Conservation (phyloP, 2,797 vertebrate genomes). For the Lagocephalus sceleratus region DNA sequence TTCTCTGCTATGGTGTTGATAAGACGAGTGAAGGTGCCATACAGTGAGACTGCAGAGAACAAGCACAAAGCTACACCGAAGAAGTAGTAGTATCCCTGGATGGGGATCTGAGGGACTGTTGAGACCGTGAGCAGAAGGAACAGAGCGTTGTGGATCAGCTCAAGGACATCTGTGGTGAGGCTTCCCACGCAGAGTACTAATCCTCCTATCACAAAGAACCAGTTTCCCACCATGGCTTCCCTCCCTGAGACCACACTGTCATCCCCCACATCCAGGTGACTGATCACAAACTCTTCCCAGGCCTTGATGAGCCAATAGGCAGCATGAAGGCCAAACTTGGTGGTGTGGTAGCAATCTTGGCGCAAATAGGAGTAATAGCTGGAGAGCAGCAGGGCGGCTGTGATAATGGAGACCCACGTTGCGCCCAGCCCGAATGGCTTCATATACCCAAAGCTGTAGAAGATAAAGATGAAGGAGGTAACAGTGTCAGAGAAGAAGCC, state of each 20-base stretch:
- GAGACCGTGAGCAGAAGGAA: constrained; percentile 80
- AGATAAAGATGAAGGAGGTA: constrained; percentile 81
- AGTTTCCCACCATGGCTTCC: constrained; percentile 80
- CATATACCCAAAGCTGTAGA: constrained; percentile 84
- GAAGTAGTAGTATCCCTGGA: constrained; percentile 68
- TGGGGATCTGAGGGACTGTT: constrained; percentile 80
- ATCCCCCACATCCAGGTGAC: constrained; percentile 34
- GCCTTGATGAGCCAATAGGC: constrained; percentile 84
- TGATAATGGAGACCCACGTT: constrained; percentile 82
- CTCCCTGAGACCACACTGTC: constrained; percentile 52
- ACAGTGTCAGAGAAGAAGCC: constrained; percentile 83
- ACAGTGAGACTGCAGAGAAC: constrained; percentile 76
- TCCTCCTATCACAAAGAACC: constrained; percentile 82
- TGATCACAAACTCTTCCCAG: constrained; percentile 85
- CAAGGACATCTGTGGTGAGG: constrained; percentile 79
- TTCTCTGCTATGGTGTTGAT: constrained; percentile 89
- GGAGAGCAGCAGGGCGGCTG: constrained; percentile 78
- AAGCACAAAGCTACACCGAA: constrained; percentile 81
- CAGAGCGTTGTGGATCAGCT: constrained; percentile 79
- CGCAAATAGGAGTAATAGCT: constrained; percentile 85
- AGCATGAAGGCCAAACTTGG: constrained; percentile 84
- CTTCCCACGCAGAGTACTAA: constrained; percentile 77
- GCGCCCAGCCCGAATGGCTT: constrained; percentile 76
- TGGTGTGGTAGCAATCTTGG: constrained; percentile 81
- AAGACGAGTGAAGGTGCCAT: constrained; percentile 81